Percentiles rank a stretch among this genome's conserved stretches.
phyloP scores from a whole-genome alignment of 2,888 invertebrate genomes.

The Allygus modestus region DNA sequence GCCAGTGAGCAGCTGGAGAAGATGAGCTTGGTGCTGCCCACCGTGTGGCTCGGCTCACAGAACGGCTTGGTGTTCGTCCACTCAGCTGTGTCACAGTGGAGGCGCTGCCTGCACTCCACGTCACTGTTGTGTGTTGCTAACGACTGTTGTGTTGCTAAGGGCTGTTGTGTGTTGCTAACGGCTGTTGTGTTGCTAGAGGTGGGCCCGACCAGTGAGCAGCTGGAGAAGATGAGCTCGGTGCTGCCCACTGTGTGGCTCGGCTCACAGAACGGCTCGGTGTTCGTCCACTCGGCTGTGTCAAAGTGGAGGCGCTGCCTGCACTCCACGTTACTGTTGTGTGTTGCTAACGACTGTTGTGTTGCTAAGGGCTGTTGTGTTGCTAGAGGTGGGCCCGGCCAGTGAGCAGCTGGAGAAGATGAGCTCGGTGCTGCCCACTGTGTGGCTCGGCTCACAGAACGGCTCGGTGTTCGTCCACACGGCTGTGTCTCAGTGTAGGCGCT shows the following conservation, averaged over 20 bases:
- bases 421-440: slow-evolving; percentile 98
- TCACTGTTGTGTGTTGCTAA: too few relatives aligned
- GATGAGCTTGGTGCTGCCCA: slow-evolving; percentile 95
- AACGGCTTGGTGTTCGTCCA: slow-evolving; percentile 97
- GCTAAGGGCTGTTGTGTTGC: too few relatives aligned
- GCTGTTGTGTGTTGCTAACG: too few relatives aligned
- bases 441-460: slow-evolving; percentile 98
- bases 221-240: slow-evolving; percentile 89
- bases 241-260: slow-evolving; percentile 99
- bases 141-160: too few relatives aligned
- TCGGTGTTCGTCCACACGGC: slow-evolving; percentile 97
- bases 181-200: too few relatives aligned
- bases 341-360: too few relatives aligned
- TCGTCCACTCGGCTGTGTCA: slow-evolving; percentile 96
- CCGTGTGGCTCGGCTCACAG: slow-evolving; percentile 99
- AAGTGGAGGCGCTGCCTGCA: slow-evolving; percentile 95
- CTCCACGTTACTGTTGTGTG: too few relatives aligned
- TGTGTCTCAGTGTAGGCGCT: slow-evolving; percentile 94
- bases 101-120: slow-evolving; percentile 91
- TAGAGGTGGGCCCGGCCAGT: slow-evolving; percentile 71
- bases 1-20: slow-evolving; percentile 75
- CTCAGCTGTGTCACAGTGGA: slow-evolving; percentile 96
- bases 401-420: slow-evolving; percentile 82
- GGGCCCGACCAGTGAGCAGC: slow-evolving; percentile 71
- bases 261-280: slow-evolving; percentile 95